These are phyloP conservation scores for Dolichotis patagonum DNA, from an alignment of 2,113 vertebrate species.

Conservation along the genomic window DNA sequence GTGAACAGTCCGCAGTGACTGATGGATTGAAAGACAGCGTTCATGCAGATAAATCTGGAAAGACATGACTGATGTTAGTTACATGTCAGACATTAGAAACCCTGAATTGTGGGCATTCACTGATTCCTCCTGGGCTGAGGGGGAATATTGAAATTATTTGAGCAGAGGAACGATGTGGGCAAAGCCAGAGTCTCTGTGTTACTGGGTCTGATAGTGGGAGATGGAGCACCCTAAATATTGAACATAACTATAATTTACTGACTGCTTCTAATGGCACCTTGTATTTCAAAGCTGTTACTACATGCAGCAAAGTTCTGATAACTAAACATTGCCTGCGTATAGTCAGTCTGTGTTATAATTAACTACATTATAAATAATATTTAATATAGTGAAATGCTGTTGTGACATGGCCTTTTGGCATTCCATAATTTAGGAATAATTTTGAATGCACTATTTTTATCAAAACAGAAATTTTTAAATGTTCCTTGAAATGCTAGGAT, in stretches of 20 bases:
- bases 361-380: slow-evolving; percentile 40
- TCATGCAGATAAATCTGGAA: neutral
- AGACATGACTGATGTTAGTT: neutral
- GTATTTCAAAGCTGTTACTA: neutral
- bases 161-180: neutral
- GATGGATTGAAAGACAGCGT: neutral
- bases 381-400: neutral
- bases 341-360: neutral
- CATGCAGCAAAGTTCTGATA: neutral
- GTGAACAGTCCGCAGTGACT: neutral
- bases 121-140: neutral
- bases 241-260: neutral
- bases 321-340: neutral
- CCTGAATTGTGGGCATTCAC: neutral
- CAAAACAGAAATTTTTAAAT: slow-evolving; percentile 37
- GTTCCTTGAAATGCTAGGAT: neutral
- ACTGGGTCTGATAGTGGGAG: neutral
- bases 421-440: slow-evolving; percentile 29
- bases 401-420: neutral
- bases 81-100: neutral
- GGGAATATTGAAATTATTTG: slow-evolving; percentile 40
- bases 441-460: slow-evolving; percentile 19
- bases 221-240: neutral
- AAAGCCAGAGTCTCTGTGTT: neutral
- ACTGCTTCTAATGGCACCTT: neutral